These are phyloP conservation scores for Orchesella cincta DNA, from an alignment of 1,140 invertebrate species.

Conservation along the genomic window DNA sequence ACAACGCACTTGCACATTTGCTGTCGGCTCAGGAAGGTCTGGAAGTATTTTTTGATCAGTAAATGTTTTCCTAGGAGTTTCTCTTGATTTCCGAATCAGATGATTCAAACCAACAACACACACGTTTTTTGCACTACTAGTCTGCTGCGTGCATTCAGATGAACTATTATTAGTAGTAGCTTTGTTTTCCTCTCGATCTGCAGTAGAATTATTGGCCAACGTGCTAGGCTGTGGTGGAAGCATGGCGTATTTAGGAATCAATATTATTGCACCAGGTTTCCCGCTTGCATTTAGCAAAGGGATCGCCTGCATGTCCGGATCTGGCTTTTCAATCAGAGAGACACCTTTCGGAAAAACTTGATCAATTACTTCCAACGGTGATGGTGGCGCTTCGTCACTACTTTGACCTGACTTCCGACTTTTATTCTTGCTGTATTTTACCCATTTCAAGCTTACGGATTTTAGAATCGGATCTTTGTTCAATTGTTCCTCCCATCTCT, in stretches of 20 bases:
- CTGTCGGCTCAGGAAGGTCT: background rate
- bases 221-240: too few relatives aligned
- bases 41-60: too few relatives aligned
- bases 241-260: conserved; percentile 35
- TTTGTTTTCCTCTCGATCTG: too few relatives aligned
- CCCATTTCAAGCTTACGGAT: background rate
- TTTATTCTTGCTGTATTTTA: background rate
- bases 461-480: conserved; percentile 24
- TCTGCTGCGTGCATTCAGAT: background rate
- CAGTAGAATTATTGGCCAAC: too few relatives aligned
- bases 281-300: conserved; percentile 24
- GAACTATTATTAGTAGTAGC: too few relatives aligned
- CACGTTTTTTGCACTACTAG: background rate
- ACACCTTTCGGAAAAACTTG: background rate
- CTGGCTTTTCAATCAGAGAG: background rate
- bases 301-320: conserved; percentile 18
- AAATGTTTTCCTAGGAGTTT: background rate
- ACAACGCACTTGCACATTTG: background rate
- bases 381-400: background rate
- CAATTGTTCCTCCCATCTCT: conserved; percentile 6
- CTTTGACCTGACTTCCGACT: background rate
- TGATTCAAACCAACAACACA: background rate
- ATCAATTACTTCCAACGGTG: background rate
- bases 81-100: background rate
- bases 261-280: conserved; percentile 18